A percentile compares a stretch with the other conserved stretches of the same genome.
These are phyloP conservation scores for Lutjanus erythropterus DNA, from an alignment of 2,113 vertebrate genomes.

Conservation along the genomic window DNA sequence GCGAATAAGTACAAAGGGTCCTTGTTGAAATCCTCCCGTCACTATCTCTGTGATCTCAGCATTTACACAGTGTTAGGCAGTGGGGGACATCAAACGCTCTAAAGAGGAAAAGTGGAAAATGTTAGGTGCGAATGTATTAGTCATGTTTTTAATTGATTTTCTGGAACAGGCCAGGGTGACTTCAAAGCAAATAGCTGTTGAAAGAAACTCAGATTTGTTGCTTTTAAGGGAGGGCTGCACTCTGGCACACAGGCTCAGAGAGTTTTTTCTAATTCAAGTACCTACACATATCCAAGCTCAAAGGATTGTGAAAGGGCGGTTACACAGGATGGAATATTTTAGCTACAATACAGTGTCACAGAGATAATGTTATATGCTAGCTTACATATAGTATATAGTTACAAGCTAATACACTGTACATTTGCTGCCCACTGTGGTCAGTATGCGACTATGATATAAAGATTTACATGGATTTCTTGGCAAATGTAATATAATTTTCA, in stretches of 20 bases:
- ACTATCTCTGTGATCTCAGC: constrained; percentile 70
- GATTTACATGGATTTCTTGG: no score
- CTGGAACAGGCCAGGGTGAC: constrained; percentile 59
- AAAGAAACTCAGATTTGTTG: constrained; percentile 67
- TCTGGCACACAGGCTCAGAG: constrained; percentile 32
- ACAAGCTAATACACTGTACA: not conserved
- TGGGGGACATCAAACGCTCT: constrained; percentile 67
- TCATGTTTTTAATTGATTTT: constrained; percentile 79
- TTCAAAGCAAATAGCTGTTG: constrained; percentile 72
- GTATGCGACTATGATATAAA: not conserved
- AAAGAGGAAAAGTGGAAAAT: constrained; percentile 66
- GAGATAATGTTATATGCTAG: not conserved
- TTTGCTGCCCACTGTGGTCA: not conserved
- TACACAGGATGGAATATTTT: constrained; percentile 15
- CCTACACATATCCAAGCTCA: constrained; percentile 15
- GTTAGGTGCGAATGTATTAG: constrained; percentile 75
- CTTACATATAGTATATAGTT: not conserved
- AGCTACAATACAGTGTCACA: not conserved
- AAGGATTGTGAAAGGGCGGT: constrained; percentile 15
- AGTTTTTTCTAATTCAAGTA: constrained; percentile 14
- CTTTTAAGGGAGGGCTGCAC: constrained; percentile 48
- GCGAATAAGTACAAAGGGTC: constrained; percentile 36
- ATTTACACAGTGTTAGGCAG: constrained; percentile 51
- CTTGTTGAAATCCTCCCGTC: constrained; percentile 47
- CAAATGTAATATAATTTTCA: no score